Percentiles rank a stretch among this genome's conserved stretches.
These are phyloP conservation scores for Dendrocincla fuliginosa DNA, from an alignment of 2,797 vertebrate genomes.

Conservation along the genomic window DNA sequence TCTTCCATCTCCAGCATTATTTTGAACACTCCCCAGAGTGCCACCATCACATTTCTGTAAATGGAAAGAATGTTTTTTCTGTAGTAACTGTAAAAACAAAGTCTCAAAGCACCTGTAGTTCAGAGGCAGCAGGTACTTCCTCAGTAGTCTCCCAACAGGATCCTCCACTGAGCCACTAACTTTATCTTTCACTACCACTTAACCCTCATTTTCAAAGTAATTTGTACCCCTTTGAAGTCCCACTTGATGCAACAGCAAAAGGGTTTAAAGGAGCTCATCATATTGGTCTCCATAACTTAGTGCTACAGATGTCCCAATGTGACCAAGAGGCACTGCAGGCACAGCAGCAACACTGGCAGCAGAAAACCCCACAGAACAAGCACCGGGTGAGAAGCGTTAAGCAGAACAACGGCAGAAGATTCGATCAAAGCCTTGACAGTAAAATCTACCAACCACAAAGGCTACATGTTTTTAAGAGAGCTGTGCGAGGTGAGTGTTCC, in stretches of 20 bases:
- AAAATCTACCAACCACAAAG: not conserved
- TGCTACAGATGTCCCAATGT: accelerated
- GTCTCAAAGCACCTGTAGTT: not conserved
- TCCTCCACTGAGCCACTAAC: not conserved
- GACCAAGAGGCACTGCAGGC: not conserved
- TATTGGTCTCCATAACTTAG: accelerated
- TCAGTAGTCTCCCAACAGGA: not conserved
- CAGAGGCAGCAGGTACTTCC: not conserved
- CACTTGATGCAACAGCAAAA: not conserved
- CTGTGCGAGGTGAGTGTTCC: accelerated
- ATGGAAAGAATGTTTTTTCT: not conserved
- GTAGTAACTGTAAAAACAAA: not conserved
- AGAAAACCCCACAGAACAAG: accelerated
- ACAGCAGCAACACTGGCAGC: accelerated
- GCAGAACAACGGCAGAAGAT: accelerated
- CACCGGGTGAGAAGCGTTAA: not conserved
- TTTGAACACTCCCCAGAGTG: not conserved
- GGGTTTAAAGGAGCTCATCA: not conserved
- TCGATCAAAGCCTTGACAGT: not conserved
- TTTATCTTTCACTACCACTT: not conserved
- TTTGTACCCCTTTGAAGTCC: not conserved
- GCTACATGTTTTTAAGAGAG: not conserved
- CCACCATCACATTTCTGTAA: not conserved
- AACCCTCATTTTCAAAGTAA: not conserved
- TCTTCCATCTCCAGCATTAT: not conserved